Base-by-base conservation (phyloP, 2,888 invertebrate species). In the Hoplodrina ambigua region DNA sequence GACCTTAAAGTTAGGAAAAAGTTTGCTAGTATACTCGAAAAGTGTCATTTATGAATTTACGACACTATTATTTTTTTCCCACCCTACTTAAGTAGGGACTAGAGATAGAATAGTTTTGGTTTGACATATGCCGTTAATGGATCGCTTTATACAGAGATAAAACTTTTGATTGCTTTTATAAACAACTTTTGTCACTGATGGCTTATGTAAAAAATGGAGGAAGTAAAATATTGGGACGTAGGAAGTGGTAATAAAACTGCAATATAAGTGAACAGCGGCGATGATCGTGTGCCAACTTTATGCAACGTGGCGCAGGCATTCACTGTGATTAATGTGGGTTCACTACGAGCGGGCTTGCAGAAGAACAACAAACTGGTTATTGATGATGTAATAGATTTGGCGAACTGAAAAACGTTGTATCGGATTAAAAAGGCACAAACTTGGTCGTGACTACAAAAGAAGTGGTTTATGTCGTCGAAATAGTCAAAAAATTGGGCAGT, bases 1-100 rank as follows among this genome's bases (percentile, higher is more conserved):
- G 86, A 90, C 92, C 92, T 91, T 91, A 88, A 89, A 91, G 92
- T 89, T 92, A 85, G 83, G 84, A 77, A 85, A 85, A 89, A 91
- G 85, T 90, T 92, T 81, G 82, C 82, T 78, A 85, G 87, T 85
- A 74, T 82, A 85, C 87, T 87, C 85, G 82, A 83, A 86, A 90
- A 90, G 86, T 91, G 92, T 90, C 90, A 90, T 91, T 90, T 91
- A 90, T 88, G 86, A 92, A 92, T 93, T 93, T 92, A 93, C 88
- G 88, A 86, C 87, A 87, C 88, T 89, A 91, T 90, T 91, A 89
- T 89, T 87, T 87, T 41, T 84, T 85, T 82, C 78, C 78, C 83
- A 83, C 86, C 83, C 82, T 77, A 82, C 83, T 82, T 83, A 80
- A 82, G 83, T 82, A 76, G 75, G 81, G 85, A 87, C 84, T 83